Evolutionary conservation across 1,140 invertebrate genomes (phyloP), one percentile per base, ranked within the genome.

Genomic region (Archegozetes longisetosus): DNA sequence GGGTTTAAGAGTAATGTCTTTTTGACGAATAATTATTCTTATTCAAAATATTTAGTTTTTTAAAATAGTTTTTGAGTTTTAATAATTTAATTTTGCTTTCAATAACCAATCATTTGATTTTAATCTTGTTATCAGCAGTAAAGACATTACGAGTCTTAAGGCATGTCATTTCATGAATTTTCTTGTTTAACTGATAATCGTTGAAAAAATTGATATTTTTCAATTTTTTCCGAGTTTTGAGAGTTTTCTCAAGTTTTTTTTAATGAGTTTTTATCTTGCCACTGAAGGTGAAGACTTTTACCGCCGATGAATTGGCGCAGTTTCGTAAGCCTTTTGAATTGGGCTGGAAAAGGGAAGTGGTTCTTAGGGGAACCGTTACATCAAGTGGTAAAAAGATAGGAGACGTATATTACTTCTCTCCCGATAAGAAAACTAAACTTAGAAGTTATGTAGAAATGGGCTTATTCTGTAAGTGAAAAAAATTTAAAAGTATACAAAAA

Each of bases 311-410:
- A 27, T 50, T 62, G 23, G 53, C 55, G 48, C 27, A 28, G 9
- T 57, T 63, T 40, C 53, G 52, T 25, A 29, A 53, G 24, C 62
- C 62, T 26, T 63, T 63, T 40, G 22, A 57, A 26, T 20, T 51
- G 1, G 62, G 62, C 4, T 63, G 62, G 62, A 55, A 56, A 57
- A 51, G 62, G 20, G 62, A 63, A 48, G n/a, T 63, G 20, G 58
- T 60, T 14, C 17, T 63, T 12, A 29, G 62, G 29, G 40, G 26
- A 17, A 26, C 53, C 4, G 14, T 23, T n/a, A 51, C 14, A 13
- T 14, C 47, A 20, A 29, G 55, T 2, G 62, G 59, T 9, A 63
- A 63, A 50, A 60, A 56, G 51, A 59, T 59, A 4, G 62, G 51
- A 14, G 62, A 63, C 55, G 53, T 63, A 3, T 63, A 60, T 23